phyloP scores from a whole-genome alignment of 2,797 vertebrate genomes.

The Allobates femoralis region DNA sequence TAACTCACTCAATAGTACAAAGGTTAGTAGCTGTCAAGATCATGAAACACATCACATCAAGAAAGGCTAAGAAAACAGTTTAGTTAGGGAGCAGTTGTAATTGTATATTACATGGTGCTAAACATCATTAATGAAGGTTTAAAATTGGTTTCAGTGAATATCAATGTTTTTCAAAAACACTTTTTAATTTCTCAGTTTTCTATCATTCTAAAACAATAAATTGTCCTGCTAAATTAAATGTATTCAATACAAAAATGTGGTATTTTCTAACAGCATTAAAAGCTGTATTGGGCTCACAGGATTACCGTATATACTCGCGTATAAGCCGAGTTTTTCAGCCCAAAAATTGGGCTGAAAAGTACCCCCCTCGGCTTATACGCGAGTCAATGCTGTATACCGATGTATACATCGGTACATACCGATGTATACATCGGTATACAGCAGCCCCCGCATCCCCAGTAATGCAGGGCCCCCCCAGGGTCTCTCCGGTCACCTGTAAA shows the following conservation, averaged over 20 bases:
- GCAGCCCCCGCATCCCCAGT: too few species aligned
- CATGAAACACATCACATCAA: neutral
- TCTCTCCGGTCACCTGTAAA: too few species aligned
- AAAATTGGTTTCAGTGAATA: neutral
- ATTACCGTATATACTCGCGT: too few species aligned
- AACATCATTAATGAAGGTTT: neutral
- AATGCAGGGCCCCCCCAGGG: too few species aligned
- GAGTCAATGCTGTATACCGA: too few species aligned
- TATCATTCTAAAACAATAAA: neutral
- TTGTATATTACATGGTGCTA: neutral
- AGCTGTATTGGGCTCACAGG: neutral
- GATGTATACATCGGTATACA: too few species aligned
- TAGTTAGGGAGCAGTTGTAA: neutral
- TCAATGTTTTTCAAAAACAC: neutral
- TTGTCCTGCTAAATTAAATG: neutral
- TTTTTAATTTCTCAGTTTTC: neutral
- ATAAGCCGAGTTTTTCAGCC: too few species aligned
- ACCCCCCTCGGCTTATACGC: too few species aligned
- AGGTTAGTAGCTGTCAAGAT: slow-evolving; percentile 22
- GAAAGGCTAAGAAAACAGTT: neutral
- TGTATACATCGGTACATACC: too few species aligned
- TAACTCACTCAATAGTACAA: slow-evolving; percentile 46
- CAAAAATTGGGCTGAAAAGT: too few species aligned
- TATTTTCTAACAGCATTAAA: neutral
- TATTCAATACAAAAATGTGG: too few species aligned